Evolutionary conservation across 1,140 invertebrate species (phyloP), one percentile per base, ranked within the genome.

Genomic region (Drosophila triauraria): DNA sequence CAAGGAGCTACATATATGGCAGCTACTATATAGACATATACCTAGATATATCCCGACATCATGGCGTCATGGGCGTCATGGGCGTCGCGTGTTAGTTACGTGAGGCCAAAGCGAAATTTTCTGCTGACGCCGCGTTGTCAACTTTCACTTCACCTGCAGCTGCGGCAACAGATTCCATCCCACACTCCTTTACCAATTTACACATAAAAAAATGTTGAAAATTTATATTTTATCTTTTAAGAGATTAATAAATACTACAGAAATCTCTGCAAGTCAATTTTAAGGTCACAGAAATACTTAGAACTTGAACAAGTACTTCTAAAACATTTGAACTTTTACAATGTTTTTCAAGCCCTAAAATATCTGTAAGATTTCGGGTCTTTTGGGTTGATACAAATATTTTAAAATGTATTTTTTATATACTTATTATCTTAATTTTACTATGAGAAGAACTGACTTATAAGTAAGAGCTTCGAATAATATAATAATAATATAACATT

Each of bases 111-210:
- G 69, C 77, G 68, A 88, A 80, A 76, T 78, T 88, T 87, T 84
- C 32, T 88, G 84, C 84, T 87, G 84, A 87, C 64, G 77, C 50
- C 58, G 72, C 84, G 68, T 84, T 84, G 80, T 87, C 84, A 87
- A 87, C 84, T 84, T 87, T 87, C 84, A 88, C 84, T 87, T 88
- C 84, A 80, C 80, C 80, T 88, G 77, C 84, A 88, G 83, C 84
- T 87, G 80, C 59, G 82, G 67, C 82, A 85, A 68, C 71, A 67
- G 40, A 61, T 47, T 51, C 51, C 44, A 15, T 54, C 25, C 50
- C 47, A 59, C 3, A 17, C 30, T 27, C 35, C n/a, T 1, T 30
- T 30, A 0, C 7, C 20, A 9, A 7, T 38, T 23, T 56, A n/a
- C 53, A 56, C 35, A 2, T 0, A 23, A 56, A 10, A n/a, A 3